Percentiles rank a stretch among this genome's conserved stretches.
These are phyloP conservation scores for Helicoverpa assulta DNA, from an alignment of 2,888 invertebrate species.

Conservation along the genomic window DNA sequence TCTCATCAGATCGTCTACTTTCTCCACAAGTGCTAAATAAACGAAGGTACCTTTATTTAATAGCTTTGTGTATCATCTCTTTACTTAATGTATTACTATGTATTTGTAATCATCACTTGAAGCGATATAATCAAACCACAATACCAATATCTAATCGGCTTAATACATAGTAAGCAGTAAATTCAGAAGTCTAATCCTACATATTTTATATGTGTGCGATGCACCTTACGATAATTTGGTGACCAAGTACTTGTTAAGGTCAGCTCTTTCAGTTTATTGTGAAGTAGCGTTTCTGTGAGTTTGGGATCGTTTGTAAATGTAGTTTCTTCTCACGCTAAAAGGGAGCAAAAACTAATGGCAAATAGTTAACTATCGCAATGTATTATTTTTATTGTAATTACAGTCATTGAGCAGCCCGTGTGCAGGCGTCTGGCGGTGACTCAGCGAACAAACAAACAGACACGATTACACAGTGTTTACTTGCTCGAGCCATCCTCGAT, in stretches of 20 bases:
- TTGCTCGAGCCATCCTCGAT: constrained; percentile 12
- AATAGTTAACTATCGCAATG: too few relatives aligned
- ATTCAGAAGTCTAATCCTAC: too few relatives aligned
- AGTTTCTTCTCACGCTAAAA: neutral
- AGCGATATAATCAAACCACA: neutral
- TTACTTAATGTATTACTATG: neutral
- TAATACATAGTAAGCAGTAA: too few relatives aligned
- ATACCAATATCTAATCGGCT: too few relatives aligned
- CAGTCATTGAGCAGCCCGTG: neutral
- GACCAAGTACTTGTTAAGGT: too few relatives aligned
- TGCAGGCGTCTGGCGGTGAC: constrained; percentile 51
- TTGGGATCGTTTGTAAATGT: neutral
- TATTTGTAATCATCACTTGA: neutral
- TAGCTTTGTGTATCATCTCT: constrained; percentile 8
- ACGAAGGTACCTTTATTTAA: constrained; percentile 45
- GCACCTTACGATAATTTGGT: too few relatives aligned
- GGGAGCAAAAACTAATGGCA: too few relatives aligned
- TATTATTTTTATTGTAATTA: neutral
- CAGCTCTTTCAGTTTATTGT: too few relatives aligned
- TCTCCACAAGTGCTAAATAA: constrained; percentile 38
- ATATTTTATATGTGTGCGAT: too few relatives aligned
- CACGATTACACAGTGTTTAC: constrained; percentile 49
- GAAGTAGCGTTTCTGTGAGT: neutral
- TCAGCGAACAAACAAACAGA: constrained; percentile 51
- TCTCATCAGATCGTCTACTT: constrained; percentile 33